phyloP scores from a whole-genome alignment of 2,888 invertebrate genomes.

The Slavum lentiscoides region DNA sequence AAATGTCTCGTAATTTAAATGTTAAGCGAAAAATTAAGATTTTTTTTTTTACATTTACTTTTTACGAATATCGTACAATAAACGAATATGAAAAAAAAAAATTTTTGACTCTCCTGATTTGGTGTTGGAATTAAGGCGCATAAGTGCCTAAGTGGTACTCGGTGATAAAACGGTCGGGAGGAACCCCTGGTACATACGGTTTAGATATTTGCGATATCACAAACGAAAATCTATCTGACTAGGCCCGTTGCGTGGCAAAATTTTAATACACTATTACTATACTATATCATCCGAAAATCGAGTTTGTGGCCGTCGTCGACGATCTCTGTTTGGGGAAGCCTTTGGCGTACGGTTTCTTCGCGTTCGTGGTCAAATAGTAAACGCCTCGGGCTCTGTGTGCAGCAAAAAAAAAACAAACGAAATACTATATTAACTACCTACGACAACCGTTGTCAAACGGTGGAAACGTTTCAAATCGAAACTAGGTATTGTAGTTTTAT shows the following conservation, averaged over 20 bases:
- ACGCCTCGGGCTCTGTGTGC: conserved; percentile 75
- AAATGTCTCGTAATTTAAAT: no score
- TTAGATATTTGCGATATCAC: neutral
- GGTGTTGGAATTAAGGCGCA: no score
- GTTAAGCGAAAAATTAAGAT: no score
- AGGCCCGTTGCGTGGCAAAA: neutral
- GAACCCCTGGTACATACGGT: neutral
- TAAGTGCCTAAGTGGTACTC: no score
- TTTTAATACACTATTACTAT: no score
- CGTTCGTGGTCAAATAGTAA: conserved; percentile 84
- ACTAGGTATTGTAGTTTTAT: neutral
- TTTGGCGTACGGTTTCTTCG: conserved; percentile 80
- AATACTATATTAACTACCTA: no score
- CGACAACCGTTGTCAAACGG: no score
- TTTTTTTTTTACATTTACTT: no score
- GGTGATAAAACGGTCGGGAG: no score
- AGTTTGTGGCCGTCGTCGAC: neutral
- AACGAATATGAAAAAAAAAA: no score
- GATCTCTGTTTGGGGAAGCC: conserved; percentile 70
- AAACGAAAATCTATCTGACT: neutral
- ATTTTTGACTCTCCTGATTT: no score
- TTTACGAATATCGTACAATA: no score
- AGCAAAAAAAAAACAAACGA: neutral
- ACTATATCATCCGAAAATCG: neutral
- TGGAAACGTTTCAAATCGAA: neutral